Conservation (phyloP, 2,113 vertebrate genomes). For the Brachyistius frenatus region DNA sequence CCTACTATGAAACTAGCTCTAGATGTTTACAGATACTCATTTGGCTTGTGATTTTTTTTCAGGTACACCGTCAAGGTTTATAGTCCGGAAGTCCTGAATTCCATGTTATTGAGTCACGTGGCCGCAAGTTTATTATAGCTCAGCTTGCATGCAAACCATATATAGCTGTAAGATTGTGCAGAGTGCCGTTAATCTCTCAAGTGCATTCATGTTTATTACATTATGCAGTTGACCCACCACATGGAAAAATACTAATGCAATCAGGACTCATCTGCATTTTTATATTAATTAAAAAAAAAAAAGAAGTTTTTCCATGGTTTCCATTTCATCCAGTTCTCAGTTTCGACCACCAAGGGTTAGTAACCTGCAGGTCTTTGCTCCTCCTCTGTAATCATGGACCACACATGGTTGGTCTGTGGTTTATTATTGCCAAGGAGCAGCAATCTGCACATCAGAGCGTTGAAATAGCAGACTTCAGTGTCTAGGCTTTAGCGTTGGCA, state of each 20-base stretch:
- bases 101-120: neutral
- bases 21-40: neutral
- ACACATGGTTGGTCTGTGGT: slow-evolving; percentile 1
- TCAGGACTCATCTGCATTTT: neutral
- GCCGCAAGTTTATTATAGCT: neutral
- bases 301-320: neutral
- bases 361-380: slow-evolving; percentile 59
- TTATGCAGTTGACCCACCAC: neutral
- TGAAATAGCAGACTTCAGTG: neutral
- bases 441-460: slow-evolving; percentile 48
- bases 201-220: too few species aligned
- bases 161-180: too few species aligned
- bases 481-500: neutral
- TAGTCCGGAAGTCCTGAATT: neutral
- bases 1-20: neutral
- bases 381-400: slow-evolving; percentile 12
- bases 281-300: neutral
- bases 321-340: slow-evolving; percentile 5
- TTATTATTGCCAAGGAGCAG: slow-evolving; percentile 35
- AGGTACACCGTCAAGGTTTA: neutral
- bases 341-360: slow-evolving; percentile 9
- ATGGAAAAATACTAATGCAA: neutral
- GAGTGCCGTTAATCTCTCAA: too few species aligned
- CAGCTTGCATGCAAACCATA: slow-evolving; percentile 13
- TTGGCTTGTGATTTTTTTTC: neutral